phyloP scores from a whole-genome alignment of 2,888 invertebrate species.

The Diaprepes abbreviatus region DNA sequence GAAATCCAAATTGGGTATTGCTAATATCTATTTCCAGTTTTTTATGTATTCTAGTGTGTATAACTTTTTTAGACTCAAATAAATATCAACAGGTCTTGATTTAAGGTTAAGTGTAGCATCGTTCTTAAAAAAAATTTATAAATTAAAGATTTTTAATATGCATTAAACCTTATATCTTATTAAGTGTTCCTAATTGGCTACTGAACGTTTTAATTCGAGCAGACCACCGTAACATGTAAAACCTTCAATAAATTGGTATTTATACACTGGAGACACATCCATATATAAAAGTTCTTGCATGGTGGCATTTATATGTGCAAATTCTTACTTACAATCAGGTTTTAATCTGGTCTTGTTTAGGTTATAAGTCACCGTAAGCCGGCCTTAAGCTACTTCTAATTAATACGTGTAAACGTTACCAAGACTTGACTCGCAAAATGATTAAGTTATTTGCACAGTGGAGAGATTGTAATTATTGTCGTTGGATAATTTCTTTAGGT shows the following conservation, averaged over 20 bases:
- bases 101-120: no score
- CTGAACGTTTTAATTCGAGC: conserved; percentile 8
- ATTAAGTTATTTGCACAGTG: conserved; percentile 41
- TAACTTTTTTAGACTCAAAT: no score
- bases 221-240: conserved; percentile 28
- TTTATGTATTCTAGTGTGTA: no score
- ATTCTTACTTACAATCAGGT: conserved; percentile 41
- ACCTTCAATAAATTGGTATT: conserved; percentile 41
- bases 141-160: no score
- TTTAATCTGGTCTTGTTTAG: conserved; percentile 45
- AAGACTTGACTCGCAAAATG: conserved; percentile 40
- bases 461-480: conserved; percentile 35
- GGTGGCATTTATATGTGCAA: conserved; percentile 45
- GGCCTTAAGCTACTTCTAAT: conserved; percentile 46
- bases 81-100: no score
- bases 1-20: no score
- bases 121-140: no score
- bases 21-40: no score
- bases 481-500: conserved; percentile 10
- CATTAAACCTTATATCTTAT: no score
- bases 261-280: conserved; percentile 27
- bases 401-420: conserved; percentile 45
- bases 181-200: conserved; percentile 32
- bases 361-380: conserved; percentile 45
- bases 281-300: conserved; percentile 31